These are phyloP conservation scores for Tauraco hartlaubi DNA, from an alignment of 2,797 vertebrate species.

Conservation along the genomic window DNA sequence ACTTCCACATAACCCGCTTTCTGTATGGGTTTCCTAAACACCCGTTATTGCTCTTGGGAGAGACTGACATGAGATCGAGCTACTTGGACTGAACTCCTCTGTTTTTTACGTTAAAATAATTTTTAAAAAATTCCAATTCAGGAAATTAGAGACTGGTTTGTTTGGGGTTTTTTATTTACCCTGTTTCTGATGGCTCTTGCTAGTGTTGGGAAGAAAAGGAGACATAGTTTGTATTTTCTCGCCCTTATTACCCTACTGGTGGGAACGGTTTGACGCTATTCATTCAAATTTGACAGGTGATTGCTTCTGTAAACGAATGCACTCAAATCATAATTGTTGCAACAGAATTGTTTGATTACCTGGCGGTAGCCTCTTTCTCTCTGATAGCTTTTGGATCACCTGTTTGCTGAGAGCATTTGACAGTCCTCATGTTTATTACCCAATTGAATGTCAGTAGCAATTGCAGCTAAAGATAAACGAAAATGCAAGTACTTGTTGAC, in stretches of 20 bases:
- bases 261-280: conserved; percentile 65
- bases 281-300: conserved; percentile 77
- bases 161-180: not conserved
- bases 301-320: conserved; percentile 79
- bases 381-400: conserved; percentile 83
- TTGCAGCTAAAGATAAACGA: conserved; percentile 85
- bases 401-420: conserved; percentile 83
- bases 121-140: not conserved
- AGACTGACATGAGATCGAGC: not conserved
- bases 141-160: not conserved
- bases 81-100: not conserved
- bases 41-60: not conserved
- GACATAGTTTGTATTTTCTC: conserved; percentile 48
- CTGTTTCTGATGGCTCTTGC: not conserved
- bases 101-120: not conserved
- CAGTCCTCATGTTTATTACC: conserved; percentile 87
- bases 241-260: conserved; percentile 27
- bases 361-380: conserved; percentile 80
- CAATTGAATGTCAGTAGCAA: conserved; percentile 83
- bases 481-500: conserved; percentile 88
- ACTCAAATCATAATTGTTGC: conserved; percentile 80
- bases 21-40: not conserved
- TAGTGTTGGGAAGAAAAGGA: conserved; percentile 40
- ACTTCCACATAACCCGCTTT: not conserved
- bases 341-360: conserved; percentile 85